A percentile compares a stretch with the other conserved stretches of the same genome.
These are phyloP conservation scores for Thaleichthys pacificus DNA, from an alignment of 2,797 vertebrate species.

Conservation along the genomic window DNA sequence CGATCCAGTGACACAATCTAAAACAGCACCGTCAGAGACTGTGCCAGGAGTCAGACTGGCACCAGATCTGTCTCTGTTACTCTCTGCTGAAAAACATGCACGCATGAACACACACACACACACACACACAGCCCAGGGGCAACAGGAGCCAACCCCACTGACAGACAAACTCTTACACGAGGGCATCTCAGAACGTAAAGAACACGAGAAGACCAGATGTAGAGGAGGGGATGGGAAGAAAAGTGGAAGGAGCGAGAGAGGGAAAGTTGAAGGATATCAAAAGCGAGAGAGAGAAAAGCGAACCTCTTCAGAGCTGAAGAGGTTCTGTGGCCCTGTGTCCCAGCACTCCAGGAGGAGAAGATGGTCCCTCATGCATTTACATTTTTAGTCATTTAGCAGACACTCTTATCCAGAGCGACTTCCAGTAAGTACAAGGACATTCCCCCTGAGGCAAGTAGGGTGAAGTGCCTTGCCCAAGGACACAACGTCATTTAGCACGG, in stretches of 20 bases:
- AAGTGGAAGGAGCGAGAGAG: not conserved
- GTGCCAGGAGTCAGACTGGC: slow-evolving; percentile 50
- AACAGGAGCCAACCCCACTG: slow-evolving; percentile 3
- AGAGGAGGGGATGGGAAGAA: not conserved
- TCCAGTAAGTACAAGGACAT: too few relatives aligned
- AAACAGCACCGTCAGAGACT: slow-evolving; percentile 55
- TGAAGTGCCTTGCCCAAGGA: too few relatives aligned
- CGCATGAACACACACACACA: slow-evolving; percentile 32
- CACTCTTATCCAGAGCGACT: too few relatives aligned
- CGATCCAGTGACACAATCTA: slow-evolving; percentile 32
- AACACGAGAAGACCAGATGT: slow-evolving; percentile 49
- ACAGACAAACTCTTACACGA: slow-evolving; percentile 19
- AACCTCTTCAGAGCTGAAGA: too few relatives aligned
- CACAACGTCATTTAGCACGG: too few relatives aligned
- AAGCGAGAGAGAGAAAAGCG: too few relatives aligned
- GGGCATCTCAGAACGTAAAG: slow-evolving; percentile 26
- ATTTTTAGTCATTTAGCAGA: too few relatives aligned
- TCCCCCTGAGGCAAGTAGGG: too few relatives aligned
- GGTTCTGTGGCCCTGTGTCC: too few relatives aligned
- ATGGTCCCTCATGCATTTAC: too few relatives aligned
- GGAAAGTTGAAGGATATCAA: not conserved
- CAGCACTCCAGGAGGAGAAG: slow-evolving; percentile 26
- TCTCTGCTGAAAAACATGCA: not conserved
- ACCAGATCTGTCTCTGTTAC: slow-evolving; percentile 33
- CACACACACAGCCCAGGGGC: slow-evolving; percentile 16